A percentile compares a stretch with the other conserved stretches of the same genome.
phyloP scores from a whole-genome alignment of 1,140 invertebrate genomes.

The Drosophila baimaii region DNA sequence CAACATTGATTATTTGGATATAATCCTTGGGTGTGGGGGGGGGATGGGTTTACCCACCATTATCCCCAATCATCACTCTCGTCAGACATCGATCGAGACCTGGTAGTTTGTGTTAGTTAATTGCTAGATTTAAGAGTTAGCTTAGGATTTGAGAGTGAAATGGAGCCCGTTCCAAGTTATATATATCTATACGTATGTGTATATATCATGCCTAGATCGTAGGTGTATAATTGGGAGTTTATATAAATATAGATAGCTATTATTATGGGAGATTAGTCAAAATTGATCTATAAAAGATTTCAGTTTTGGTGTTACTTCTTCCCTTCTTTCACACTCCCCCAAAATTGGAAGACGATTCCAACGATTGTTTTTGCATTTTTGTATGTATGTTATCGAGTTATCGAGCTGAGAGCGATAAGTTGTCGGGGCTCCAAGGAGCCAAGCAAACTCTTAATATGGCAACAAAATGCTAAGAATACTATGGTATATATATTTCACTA shows the following conservation, averaged over 20 bases:
- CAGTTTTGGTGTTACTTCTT: slow-evolving; percentile 19
- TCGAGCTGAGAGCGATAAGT: background rate
- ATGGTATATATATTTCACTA: background rate
- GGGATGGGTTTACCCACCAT: background rate
- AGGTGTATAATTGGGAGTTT: slow-evolving; percentile 52
- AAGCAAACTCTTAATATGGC: slow-evolving; percentile 1
- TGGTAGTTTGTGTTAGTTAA: slow-evolving; percentile 11
- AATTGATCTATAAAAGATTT: slow-evolving; percentile 46
- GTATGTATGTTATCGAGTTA: slow-evolving; percentile 5
- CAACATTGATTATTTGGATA: background rate
- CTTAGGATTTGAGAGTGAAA: background rate
- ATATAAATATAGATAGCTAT: slow-evolving; percentile 38
- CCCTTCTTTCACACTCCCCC: slow-evolving; percentile 6
- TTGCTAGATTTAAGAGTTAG: slow-evolving; percentile 7
- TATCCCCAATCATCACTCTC: too few relatives aligned
- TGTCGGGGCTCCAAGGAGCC: slow-evolving; percentile 4
- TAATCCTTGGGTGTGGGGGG: background rate
- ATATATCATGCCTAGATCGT: too few relatives aligned
- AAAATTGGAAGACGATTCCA: slow-evolving; percentile 60
- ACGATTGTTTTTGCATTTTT: slow-evolving; percentile 68
- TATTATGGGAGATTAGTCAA: slow-evolving; percentile 35
- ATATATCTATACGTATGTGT: slow-evolving; percentile 34
- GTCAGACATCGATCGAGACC: slow-evolving; percentile 6
- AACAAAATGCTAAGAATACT: slow-evolving; percentile 3
- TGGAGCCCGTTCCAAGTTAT: background rate